These are phyloP conservation scores for Rhyacichthys aspro DNA, from an alignment of 2,797 vertebrate genomes.

Conservation along the genomic window DNA sequence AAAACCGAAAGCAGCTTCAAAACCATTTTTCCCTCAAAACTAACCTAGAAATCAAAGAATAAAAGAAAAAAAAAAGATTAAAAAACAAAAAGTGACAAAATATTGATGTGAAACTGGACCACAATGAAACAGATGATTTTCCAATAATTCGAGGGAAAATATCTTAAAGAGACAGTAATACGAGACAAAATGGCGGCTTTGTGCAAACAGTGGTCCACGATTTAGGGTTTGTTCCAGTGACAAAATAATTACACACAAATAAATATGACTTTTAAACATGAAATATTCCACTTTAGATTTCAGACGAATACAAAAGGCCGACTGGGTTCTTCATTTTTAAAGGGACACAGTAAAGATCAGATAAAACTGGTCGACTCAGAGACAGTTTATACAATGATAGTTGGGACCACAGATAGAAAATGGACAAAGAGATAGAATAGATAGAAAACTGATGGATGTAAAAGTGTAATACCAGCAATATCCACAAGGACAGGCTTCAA, in stretches of 20 bases:
- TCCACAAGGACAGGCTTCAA: background rate
- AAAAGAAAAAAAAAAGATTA: constrained; percentile 4
- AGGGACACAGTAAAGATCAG: too few species aligned
- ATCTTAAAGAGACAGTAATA: constrained; percentile 40
- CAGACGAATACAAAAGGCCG: too few species aligned
- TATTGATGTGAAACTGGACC: constrained; percentile 31
- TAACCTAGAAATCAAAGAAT: constrained; percentile 12
- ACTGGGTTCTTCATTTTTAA: too few species aligned
- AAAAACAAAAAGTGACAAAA: too few species aligned
- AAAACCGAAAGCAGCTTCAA: constrained; percentile 15
- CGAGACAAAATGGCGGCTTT: constrained; percentile 34
- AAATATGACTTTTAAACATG: background rate
- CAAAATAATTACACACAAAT: constrained; percentile 22
- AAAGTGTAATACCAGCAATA: background rate
- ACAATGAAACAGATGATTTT: constrained; percentile 18
- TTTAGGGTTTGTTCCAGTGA: constrained; percentile 56
- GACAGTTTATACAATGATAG: background rate
- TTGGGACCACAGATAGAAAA: too few species aligned
- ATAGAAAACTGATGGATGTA: background rate
- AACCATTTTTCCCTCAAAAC: constrained; percentile 18
- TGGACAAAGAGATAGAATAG: too few species aligned
- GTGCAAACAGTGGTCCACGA: constrained; percentile 52
- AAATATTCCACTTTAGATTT: background rate
- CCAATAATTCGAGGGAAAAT: constrained; percentile 22
- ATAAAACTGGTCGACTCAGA: too few species aligned